Base-by-base conservation (phyloP, 2,888 invertebrate genomes). In the Helleia helle region DNA sequence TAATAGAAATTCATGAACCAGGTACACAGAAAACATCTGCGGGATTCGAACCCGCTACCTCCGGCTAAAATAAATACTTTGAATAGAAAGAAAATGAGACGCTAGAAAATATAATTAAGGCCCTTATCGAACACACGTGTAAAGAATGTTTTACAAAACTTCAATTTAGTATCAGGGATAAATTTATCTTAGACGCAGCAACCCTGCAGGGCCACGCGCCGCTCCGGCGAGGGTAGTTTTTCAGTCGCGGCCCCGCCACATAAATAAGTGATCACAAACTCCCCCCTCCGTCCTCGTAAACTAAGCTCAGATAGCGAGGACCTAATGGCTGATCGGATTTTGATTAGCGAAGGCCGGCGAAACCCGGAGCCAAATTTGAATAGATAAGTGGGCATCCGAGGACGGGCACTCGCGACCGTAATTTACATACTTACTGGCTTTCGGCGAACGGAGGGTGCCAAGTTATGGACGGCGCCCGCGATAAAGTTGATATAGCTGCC, bases 291-390 rank as follows among this genome's bases (percentile, higher is more conserved):
- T 71, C 71, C 76, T 81, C 83, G 83, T 84, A 81, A 83, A 81
- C 81, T 77, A 75, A 79, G 80, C 76, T 65, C 70, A 80, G 81
- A 84, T 83, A 83, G 80, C 80, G 73, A 80, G 77, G 76, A 80
- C 81, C 79, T 84, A 84, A 84, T 84, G 81, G 83, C 83, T 83
- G 83, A 84, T 84, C 83, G 83, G 83, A 80, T 83, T 84, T 83
- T 83, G 83, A 84, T 83, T 81, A 84, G 80, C 84, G 76, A 65
- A 71, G 83, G 73, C 79, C 79, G 73, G 76, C 77, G 76, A 76
- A 73, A 76, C 76, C 70, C 69, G 62, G 58, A 70, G 71, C 73
- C 73, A 73, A 84, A 84, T 84, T 85, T 84, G 83, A 85, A 85
- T 85, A 85, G 84, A 85, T 85, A 84, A 84, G 83, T 79, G 79